Evolutionary conservation across 1,140 invertebrate genomes (phyloP).

Genomic region (Tetragonula clypearis): DNA sequence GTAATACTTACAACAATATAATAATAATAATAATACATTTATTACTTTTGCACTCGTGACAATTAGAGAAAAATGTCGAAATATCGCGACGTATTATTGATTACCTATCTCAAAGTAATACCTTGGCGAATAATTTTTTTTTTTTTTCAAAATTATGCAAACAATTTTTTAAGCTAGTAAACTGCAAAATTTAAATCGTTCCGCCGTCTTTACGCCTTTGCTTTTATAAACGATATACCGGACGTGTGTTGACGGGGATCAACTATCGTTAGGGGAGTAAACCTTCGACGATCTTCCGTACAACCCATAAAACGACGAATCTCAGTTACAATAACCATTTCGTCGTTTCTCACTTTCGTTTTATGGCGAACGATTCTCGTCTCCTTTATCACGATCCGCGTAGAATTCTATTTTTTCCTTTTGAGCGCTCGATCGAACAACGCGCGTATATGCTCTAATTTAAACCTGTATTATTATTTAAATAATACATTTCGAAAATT

Average conservation of each 20-base stretch:
- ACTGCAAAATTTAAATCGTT: not conserved
- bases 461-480: too few relatives aligned
- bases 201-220: not conserved
- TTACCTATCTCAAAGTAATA: not conserved
- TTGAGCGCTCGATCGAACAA: not conserved
- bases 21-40: too few relatives aligned
- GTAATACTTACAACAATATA: too few relatives aligned
- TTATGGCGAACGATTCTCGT: too few relatives aligned
- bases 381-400: not conserved
- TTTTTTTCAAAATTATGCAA: not conserved
- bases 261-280: not conserved
- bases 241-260: not conserved
- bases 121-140: not conserved
- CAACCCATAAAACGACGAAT: not conserved
- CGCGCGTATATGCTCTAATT: not conserved
- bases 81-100: not conserved
- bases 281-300: not conserved
- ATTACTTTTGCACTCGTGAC: not conserved
- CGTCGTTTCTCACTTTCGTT: not conserved
- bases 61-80: not conserved
- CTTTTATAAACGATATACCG: not conserved
- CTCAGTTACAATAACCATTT: not conserved
- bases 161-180: not conserved
- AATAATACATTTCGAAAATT: too few relatives aligned
- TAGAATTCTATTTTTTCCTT: conserved; percentile 4